Base-by-base conservation (phyloP, 2,113 vertebrate genomes). In the Nanorana parkeri region DNA sequence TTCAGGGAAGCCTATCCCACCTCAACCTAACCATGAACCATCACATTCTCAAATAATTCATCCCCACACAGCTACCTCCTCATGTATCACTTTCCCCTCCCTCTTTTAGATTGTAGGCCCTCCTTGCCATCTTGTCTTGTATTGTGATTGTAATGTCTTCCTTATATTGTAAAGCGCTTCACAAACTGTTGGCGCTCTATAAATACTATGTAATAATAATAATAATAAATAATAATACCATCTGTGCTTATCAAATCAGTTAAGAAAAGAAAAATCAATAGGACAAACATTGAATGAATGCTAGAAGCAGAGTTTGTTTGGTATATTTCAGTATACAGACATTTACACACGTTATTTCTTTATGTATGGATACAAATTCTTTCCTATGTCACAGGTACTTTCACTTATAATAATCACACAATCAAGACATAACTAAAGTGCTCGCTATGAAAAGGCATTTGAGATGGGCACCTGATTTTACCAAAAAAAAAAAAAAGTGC, bases 291-390 rank as follows among this genome's bases (percentile, higher is more conserved):
- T 28, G 55, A 74, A 74, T 73, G 54, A 74, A 29, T 58, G 54
- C n/a, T 74, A 26, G 32, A 32, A 74, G 71, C 71, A 21, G 58
- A n/a, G n/a, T 23, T 77, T 21, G 32, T 16, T 41, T 41, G 55
- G 58, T 77, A 58, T 77, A 77, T 61, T 77, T 63, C 74, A 51
- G 29, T 64, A 77, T 60, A 56, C 54, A 74, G 72, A 60, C 58
- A 47, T 76, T 76, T 47, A 76, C 73, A 64, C 60, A 76, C 56
- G 19, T 41, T 21, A 51, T 63, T 41, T 47, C 36, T 20, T 21
- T 63, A 26, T 63, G n/a, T 47, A 76, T 51, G 36, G 56, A 76
- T 76, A 52, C 60, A 77, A 77, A 77, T 11, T 77, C 41, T 65
- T 77, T 65, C 61, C 75, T 77, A 77, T 65, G 41, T 65, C 47